Percentiles rank a stretch among this genome's conserved stretches.
phyloP scores from a whole-genome alignment of 2,797 vertebrate genomes.

The Atherinosoma microstoma region DNA sequence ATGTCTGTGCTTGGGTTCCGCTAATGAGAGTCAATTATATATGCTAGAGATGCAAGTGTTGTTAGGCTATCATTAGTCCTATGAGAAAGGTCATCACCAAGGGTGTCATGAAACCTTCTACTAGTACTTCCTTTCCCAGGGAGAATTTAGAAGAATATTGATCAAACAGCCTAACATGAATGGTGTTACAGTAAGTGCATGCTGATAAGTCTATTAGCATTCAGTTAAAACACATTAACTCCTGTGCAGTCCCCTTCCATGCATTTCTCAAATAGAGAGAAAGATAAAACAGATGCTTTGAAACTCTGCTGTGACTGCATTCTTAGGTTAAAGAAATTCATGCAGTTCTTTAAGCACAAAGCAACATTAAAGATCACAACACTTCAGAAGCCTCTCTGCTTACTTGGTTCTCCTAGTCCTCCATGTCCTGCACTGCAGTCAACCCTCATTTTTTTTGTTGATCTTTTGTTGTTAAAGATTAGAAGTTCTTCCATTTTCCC shows the following conservation, averaged over 20 bases:
- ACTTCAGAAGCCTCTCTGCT: constrained; percentile 4
- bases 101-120: constrained; percentile 54
- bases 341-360: constrained; percentile 4
- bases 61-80: constrained; percentile 44
- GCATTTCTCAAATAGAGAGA: neutral
- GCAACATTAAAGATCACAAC: constrained; percentile 14
- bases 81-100: constrained; percentile 65
- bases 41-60: constrained; percentile 37
- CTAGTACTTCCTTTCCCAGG: constrained; percentile 48
- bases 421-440: neutral
- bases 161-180: constrained; percentile 50
- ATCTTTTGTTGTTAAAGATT: neutral
- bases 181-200: constrained; percentile 15
- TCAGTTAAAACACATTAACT: constrained; percentile 8
- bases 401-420: constrained; percentile 1
- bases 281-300: neutral
- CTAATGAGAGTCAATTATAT: constrained; percentile 66
- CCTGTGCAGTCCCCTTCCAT: neutral
- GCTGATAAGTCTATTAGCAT: constrained; percentile 23
- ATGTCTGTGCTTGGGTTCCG: neutral
- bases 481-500: constrained; percentile 9
- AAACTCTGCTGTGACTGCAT: constrained; percentile 4
- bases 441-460: neutral
- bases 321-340: constrained; percentile 10
- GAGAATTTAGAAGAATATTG: constrained; percentile 45